phyloP scores from a whole-genome alignment of 2,113 vertebrate species.

The Prochilodus magdalenae region DNA sequence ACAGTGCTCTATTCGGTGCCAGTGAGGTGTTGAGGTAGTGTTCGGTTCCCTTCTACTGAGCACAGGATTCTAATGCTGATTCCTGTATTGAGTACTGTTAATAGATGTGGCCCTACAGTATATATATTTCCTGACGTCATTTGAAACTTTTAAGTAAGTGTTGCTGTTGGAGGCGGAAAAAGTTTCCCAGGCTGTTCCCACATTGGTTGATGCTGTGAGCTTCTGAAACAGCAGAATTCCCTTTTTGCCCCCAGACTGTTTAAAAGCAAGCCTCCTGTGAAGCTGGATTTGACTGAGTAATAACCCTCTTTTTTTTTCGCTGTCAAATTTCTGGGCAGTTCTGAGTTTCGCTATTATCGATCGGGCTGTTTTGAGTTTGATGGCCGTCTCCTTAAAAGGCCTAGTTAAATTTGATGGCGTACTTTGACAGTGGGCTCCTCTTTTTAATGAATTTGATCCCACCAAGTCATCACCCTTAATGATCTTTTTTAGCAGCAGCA shows the following conservation, averaged over 20 bases:
- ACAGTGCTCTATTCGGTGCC: too few species aligned
- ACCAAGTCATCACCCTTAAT: conserved; percentile 57
- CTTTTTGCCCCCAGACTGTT: conserved; percentile 7
- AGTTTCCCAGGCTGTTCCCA: background rate
- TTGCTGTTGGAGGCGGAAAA: conserved; percentile 14
- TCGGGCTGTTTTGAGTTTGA: conserved; percentile 59
- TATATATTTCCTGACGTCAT: too few species aligned
- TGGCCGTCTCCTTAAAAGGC: conserved; percentile 60
- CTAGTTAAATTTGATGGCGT: conserved; percentile 67
- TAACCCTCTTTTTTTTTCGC: background rate
- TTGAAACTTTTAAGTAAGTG: conserved; percentile 37
- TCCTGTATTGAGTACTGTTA: too few species aligned
- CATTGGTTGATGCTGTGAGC: background rate
- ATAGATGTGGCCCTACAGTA: too few species aligned
- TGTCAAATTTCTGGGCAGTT: conserved; percentile 37
- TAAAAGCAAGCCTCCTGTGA: conserved; percentile 7
- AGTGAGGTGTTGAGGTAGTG: too few species aligned
- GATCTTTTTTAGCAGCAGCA: conserved; percentile 53
- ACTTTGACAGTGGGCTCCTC: conserved; percentile 53
- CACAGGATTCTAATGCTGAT: too few species aligned
- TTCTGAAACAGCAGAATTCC: conserved; percentile 29
- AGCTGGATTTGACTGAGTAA: conserved; percentile 37
- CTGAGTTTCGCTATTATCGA: conserved; percentile 46
- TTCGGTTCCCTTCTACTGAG: too few species aligned
- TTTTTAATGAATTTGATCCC: conserved; percentile 64